These are phyloP conservation scores for Neolamprologus fasciatus DNA, from an alignment of 2,113 vertebrate species.

Conservation along the genomic window DNA sequence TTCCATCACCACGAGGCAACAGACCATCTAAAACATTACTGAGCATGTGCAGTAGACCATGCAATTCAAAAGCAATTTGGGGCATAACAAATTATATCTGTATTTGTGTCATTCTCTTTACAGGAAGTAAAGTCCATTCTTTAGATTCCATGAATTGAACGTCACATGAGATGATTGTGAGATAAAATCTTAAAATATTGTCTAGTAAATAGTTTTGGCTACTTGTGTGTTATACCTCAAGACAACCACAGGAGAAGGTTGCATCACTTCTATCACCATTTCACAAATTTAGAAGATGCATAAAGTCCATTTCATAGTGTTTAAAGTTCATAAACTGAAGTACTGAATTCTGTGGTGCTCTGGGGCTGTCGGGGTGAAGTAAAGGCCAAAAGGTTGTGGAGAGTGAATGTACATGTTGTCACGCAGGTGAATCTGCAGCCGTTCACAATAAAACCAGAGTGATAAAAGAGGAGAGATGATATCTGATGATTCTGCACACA, in stretches of 20 bases:
- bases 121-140: background rate
- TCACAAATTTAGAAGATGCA: background rate
- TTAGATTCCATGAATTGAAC: background rate
- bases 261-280: background rate
- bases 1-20: background rate
- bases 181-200: background rate
- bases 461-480: constrained; percentile 19
- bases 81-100: background rate
- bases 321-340: background rate
- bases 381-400: background rate
- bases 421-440: constrained; percentile 43
- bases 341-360: background rate
- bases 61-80: background rate
- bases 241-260: background rate
- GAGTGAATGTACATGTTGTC: constrained; percentile 3
- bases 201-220: background rate
- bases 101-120: background rate
- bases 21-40: background rate
- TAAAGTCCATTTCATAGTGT: background rate
- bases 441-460: constrained; percentile 9
- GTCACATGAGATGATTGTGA: background rate
- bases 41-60: background rate
- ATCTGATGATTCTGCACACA: constrained; percentile 15
- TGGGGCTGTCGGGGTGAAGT: background rate
- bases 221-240: background rate